Evolutionary conservation across 2,888 invertebrate species (phyloP), one percentile per base, ranked within the genome.

Genomic region (Melanchra persicariae): DNA sequence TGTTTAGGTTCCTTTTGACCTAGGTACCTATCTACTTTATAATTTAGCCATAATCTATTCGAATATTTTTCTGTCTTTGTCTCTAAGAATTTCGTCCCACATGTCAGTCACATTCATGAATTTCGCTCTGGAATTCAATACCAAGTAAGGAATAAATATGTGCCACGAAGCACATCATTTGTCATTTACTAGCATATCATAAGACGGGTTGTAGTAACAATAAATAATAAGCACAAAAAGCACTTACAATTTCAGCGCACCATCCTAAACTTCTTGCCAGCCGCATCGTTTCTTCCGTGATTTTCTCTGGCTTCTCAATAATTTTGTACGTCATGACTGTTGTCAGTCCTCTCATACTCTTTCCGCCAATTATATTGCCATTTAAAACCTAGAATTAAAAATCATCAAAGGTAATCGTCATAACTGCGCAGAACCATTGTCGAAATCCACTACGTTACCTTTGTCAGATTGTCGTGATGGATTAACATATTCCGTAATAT

Each of bases 231-330:
- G 19, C 9, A 8, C 15, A 22, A 24, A 24, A 26, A 40, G 9
- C 1, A 6, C 96, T 95, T 93, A 99, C 99, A 97, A 99, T 96
- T 97, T 99, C 99, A 26, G 98, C 97, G 90, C 98, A 98, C 98
- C 99, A 99, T 64, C 99, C 99, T 80, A 99, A 93, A 82, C 98
- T 97, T 74, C 97, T 97, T 0, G 98, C 98, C 54, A 97, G 91
- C 77, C 97, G 96, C 61, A 98, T 91, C 76, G 98, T 97, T 77
- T 98, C 98, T 0, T 97, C 97, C 0, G 97, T 98, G 0, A 97
- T 92, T 54, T 97, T 96, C 55, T 96, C 93, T 0, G 96, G 95
- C 45, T 96, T 91, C 76, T 97, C 97, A 54, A 98, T 92, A 87
- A 97, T 96, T 89, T 97, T 97, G 87, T 97, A 98, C 0, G 98